phyloP scores from a whole-genome alignment of 2,113 vertebrate genomes.

The Lanius ludovicianus region DNA sequence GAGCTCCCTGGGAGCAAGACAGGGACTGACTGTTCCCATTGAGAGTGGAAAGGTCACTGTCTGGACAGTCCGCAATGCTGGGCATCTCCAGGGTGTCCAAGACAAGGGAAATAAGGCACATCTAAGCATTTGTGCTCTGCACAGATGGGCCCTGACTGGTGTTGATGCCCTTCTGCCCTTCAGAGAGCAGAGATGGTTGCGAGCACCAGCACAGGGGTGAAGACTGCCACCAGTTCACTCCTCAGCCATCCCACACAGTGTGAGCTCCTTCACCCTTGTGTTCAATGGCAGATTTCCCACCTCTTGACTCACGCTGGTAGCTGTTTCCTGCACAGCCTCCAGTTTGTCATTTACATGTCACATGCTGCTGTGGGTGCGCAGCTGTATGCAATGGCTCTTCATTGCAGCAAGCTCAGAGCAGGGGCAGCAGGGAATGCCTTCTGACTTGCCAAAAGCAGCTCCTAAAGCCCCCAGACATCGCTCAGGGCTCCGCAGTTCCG shows the following conservation, averaged over 20 bases:
- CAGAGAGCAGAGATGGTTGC: background rate
- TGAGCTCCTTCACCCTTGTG: background rate
- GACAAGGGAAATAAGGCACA: background rate
- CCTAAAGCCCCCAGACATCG: accelerated
- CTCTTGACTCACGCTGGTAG: background rate
- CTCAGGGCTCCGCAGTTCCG: accelerated
- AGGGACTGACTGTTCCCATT: background rate
- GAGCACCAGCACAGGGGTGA: background rate
- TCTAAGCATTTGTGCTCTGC: background rate
- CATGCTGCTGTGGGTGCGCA: background rate
- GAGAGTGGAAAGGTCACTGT: background rate
- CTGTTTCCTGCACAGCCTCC: background rate
- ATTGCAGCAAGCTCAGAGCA: background rate
- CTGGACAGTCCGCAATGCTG: background rate
- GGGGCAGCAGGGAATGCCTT: background rate
- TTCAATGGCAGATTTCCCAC: background rate
- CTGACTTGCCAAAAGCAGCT: background rate
- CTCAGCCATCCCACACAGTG: background rate
- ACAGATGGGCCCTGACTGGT: background rate
- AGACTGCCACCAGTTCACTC: background rate
- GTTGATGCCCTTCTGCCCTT: background rate
- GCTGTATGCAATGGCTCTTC: background rate
- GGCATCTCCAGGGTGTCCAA: background rate
- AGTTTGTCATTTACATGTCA: background rate
- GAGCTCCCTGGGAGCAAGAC: background rate